Percentiles rank a stretch among this genome's conserved stretches.
Evolutionary conservation across 2,888 invertebrate genomes (phyloP).

Genomic region (Oxytorus armatus): DNA sequence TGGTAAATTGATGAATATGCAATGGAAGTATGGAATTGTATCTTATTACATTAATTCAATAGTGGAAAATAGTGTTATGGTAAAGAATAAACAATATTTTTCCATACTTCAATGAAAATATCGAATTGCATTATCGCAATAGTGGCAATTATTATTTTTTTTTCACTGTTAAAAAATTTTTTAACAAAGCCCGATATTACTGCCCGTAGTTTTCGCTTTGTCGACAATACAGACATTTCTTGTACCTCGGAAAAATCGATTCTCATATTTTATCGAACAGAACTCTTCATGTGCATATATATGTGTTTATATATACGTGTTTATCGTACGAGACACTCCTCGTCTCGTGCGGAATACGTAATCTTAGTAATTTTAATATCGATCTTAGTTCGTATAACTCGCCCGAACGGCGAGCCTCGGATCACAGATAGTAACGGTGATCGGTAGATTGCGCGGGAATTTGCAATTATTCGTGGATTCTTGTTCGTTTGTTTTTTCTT

Average conservation of each 20-base stretch:
- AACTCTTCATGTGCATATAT: too few species aligned
- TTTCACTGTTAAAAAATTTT: not conserved
- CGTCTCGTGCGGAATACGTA: constrained; percentile 73
- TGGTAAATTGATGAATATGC: too few species aligned
- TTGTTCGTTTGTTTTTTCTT: constrained; percentile 56
- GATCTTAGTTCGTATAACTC: constrained; percentile 83
- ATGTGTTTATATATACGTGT: not conserved
- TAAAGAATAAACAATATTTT: too few species aligned
- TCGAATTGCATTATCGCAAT: too few species aligned
- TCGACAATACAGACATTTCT: constrained; percentile 16
- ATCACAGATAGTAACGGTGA: constrained; percentile 84
- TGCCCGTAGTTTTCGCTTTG: constrained; percentile 4
- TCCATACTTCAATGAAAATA: too few species aligned
- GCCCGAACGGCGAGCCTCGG: constrained; percentile 79
- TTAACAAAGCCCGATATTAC: constrained; percentile 1
- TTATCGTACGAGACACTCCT: constrained; percentile 49
- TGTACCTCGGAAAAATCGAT: not conserved
- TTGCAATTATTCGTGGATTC: constrained; percentile 70
- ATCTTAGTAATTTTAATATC: constrained; percentile 80
- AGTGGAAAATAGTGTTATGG: too few species aligned
- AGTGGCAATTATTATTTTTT: not conserved
- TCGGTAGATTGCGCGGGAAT: constrained; percentile 81
- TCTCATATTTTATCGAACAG: not conserved
- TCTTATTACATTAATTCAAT: too few species aligned
- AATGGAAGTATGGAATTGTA: too few species aligned